Base-by-base conservation (phyloP, 2,797 vertebrate genomes). In the Sylvia borin region DNA sequence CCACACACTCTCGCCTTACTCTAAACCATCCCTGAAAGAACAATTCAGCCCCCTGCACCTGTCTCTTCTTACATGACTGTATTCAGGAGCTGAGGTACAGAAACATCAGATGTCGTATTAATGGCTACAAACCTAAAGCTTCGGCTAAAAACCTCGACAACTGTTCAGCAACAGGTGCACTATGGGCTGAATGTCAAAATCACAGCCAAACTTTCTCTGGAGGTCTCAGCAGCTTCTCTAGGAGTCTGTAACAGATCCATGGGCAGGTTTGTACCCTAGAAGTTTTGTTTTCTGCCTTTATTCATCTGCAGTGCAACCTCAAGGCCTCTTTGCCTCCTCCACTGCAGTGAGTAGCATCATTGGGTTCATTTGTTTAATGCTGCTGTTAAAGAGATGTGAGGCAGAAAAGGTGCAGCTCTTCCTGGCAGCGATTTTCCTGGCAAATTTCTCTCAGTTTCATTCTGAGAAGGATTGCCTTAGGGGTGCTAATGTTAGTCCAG, bases 111-210 rank as follows among this genome's bases (percentile, higher is more conserved):
- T 55, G 92, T 81, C 92, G 95, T 86, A 87, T 95, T 95, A 90
- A 92, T 82, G 94, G 91, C 92, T 70, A 75, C 96, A 91, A 91
- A 97, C 77, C 61, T 77, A 95, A 96, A 93, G 91, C 96, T 97
- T 91, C 1, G 0, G 65, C 94, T 94, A 60, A 94, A 96, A 96
- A 96, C 68, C 93, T 90, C 89, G 92, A 66, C 97, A 97, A 95
- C 97, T 97, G 97, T 84, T 96, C 79, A 53, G 92, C 85, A 93
- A 97, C 97, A 97, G 97, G 96, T 97, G 97, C 87, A 17, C 60
- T 22, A 1, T 1, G 13, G 65, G 31, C 68, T 88, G 79, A 76
- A 78, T 47, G 62, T 58, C 93, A 83, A 76, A 74, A 71, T 20
- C 45, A 47, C 60, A 76, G 82, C 71, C 82, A 55, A 93, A 88